These are phyloP conservation scores for Coregonus sp. DNA, from an alignment of 2,797 vertebrate species.

Conservation along the genomic window DNA sequence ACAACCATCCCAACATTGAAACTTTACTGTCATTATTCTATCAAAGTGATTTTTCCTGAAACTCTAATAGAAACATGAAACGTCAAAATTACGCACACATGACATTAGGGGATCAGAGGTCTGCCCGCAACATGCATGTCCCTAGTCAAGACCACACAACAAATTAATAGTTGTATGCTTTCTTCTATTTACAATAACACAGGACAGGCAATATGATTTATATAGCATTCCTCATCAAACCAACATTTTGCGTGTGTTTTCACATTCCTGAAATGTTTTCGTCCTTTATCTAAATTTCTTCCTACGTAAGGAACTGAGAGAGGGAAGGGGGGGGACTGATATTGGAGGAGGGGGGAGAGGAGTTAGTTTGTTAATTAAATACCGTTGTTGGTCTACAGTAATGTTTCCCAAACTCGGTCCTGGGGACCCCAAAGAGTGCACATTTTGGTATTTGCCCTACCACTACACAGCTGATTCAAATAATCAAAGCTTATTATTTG, in stretches of 20 bases:
- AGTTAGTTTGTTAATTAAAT: no score
- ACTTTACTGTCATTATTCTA: constrained; percentile 30
- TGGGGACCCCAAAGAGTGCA: no score
- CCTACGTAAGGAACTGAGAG: background rate
- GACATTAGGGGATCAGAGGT: constrained; percentile 9
- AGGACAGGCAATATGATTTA: constrained; percentile 26
- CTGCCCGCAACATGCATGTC: constrained; percentile 7
- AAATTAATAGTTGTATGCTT: background rate
- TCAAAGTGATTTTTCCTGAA: constrained; percentile 18
- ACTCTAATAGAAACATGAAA: constrained; percentile 1
- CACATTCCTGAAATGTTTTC: constrained; percentile 16
- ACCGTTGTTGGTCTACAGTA: no score
- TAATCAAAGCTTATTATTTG: background rate
- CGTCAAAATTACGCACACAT: constrained; percentile 24
- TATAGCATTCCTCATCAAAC: constrained; percentile 13
- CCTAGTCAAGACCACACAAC: constrained; percentile 16
- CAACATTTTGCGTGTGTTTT: constrained; percentile 21
- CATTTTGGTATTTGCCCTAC: no score
- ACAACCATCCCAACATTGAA: background rate
- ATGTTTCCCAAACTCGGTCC: no score
- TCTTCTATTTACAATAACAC: constrained; percentile 9
- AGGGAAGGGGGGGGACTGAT: no score
- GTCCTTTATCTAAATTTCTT: constrained; percentile 1
- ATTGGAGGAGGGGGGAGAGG: no score
- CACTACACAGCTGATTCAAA: no score